A percentile compares a stretch with the other conserved stretches of the same genome.
These are phyloP conservation scores for Rhegmatorhina hoffmannsi DNA, from an alignment of 2,113 vertebrate genomes.

Conservation along the genomic window DNA sequence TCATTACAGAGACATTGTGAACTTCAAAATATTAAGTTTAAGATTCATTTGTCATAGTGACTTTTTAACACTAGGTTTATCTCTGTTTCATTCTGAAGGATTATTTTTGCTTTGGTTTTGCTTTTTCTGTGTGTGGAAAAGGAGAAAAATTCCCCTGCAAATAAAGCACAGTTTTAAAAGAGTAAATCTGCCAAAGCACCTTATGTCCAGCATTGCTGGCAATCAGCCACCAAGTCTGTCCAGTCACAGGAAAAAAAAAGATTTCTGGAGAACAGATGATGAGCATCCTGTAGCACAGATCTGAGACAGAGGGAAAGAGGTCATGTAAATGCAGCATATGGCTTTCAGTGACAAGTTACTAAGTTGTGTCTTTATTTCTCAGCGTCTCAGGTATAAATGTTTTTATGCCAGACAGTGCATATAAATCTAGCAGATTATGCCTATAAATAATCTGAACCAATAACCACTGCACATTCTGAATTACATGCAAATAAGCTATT, in stretches of 20 bases:
- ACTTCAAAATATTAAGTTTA: not conserved
- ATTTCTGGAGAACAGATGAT: conserved; percentile 21
- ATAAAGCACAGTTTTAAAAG: conserved; percentile 22
- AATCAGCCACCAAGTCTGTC: conserved; percentile 15
- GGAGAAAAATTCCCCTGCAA: not conserved
- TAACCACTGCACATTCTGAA: not conserved
- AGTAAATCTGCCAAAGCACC: conserved; percentile 33
- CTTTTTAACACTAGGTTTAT: not conserved
- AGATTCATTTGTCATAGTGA: not conserved
- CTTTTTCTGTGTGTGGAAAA: not conserved
- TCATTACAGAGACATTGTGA: not conserved
- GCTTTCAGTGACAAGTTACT: not conserved
- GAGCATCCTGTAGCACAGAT: not conserved
- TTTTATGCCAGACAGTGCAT: not conserved
- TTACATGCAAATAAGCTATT: not conserved
- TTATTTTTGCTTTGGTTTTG: not conserved
- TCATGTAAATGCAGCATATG: not conserved
- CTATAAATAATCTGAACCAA: not conserved
- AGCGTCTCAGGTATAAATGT: not conserved
- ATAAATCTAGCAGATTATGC: not conserved
- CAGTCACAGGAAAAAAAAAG: not conserved
- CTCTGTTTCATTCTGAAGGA: not conserved
- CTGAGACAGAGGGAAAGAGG: not conserved
- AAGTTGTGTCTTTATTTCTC: not conserved
- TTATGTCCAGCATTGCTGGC: conserved; percentile 27